Evolutionary conservation across 2,113 vertebrate species (phyloP), one percentile per base, ranked within the genome.

Genomic region (Empidonax traillii): DNA sequence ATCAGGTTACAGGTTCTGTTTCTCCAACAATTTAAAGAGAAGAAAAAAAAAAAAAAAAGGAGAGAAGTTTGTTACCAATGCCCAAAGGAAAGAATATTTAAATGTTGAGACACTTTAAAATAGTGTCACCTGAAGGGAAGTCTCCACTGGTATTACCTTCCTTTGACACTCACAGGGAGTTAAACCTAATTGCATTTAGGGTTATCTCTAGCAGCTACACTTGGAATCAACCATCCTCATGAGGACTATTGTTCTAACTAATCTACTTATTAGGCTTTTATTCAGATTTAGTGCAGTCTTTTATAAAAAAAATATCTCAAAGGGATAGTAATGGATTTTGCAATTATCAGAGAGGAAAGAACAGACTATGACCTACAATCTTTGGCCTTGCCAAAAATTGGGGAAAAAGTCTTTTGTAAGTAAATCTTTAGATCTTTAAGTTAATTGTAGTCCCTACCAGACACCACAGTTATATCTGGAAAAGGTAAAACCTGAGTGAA

Each of bases 201-300:
- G 97, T 98, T 98, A 97, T 98, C 97, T 98, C 94, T 71, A 96
- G 96, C 88, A 96, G 96, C 72, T 96, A 96, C 51, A 74, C 80
- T 94, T 84, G 43, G 94, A 97, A 97, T 96, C 97, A 97, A 97
- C 97, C 95, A 96, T 92, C 88, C 98, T 98, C 98, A 87, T 63
- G 98, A 98, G 98, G 74, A 96, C 97, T 94, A 98, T 97, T 98
- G 97, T 98, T 98, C 97, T 96, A 98, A 97, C 96, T 97, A 98
- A 98, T 98, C 97, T 97, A 97, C 96, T 98, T 98, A 98, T 97
- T 98, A 98, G 93, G 96, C 95, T 98, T 98, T 98, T 98, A 97
- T 98, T 98, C 97, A 89, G 94, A 96, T 97, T 98, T 95, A 97
- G 94, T 95, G 89, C 79, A 97, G 91, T 71, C 90, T 96, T 97